Evolutionary conservation across 2,888 invertebrate species (phyloP).

Genomic region (Eupithecia tripunctaria): DNA sequence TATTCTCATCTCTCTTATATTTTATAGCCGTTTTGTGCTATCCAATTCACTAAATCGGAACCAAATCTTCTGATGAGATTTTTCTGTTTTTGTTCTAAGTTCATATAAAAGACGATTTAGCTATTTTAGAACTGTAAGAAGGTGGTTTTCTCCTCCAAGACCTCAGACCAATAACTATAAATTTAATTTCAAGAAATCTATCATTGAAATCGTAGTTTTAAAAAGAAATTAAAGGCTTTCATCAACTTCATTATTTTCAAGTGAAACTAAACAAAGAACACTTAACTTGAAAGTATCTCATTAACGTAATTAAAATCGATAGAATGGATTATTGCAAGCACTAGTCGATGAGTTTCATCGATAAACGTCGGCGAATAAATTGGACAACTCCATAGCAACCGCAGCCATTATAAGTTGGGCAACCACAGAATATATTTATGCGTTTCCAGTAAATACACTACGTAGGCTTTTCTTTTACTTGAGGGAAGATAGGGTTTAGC

Average conservation of each 20-base stretch:
- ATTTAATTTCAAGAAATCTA: neutral
- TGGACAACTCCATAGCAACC: slow-evolving; percentile 33
- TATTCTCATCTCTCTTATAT: too few species aligned
- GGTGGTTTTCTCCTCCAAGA: neutral
- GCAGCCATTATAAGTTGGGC: slow-evolving; percentile 39
- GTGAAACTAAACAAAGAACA: slow-evolving; percentile 9
- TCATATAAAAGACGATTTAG: neutral
- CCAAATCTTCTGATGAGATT: neutral
- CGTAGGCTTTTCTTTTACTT: neutral
- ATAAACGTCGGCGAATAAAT: slow-evolving; percentile 35
- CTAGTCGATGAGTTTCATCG: slow-evolving; percentile 31
- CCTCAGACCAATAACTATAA: neutral
- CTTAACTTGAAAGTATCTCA: slow-evolving; percentile 5
- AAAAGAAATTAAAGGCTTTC: slow-evolving; percentile 1
- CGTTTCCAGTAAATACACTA: slow-evolving; percentile 13
- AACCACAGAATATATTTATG: slow-evolving; percentile 21
- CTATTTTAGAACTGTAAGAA: neutral
- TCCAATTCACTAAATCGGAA: neutral
- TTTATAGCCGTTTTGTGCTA: neutral
- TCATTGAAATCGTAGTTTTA: neutral
- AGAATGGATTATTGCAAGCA: slow-evolving; percentile 4
- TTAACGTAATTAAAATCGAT: slow-evolving; percentile 20
- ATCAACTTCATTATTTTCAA: slow-evolving; percentile 7
- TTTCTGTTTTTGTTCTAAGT: neutral
- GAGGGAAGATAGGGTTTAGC: neutral